Base-by-base conservation (phyloP, 1,140 invertebrate species). In the Orius laevigatus region DNA sequence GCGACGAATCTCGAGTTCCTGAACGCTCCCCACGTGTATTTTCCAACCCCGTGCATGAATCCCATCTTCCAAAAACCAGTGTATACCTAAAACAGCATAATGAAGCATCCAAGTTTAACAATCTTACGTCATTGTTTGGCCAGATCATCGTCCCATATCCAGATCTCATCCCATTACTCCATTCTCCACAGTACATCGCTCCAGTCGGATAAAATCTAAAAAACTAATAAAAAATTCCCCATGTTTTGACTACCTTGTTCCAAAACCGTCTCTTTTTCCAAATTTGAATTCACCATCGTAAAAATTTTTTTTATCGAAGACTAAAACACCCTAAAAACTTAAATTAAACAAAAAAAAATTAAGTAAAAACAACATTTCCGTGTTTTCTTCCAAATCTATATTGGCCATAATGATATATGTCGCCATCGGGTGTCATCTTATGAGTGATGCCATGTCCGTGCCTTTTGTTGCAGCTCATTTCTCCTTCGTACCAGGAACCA, bases 91-190 rank as follows among this genome's bases (percentile, higher is more conserved):
- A 63, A 48, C 67, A 60, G 39, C 73, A 58, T 36, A 60, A 49
- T 14, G n/a, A n/a, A n/a, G n/a, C n/a, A n/a, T n/a, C n/a, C n/a
- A n/a, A n/a, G n/a, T n/a, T n/a, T n/a, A n/a, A 43, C 31, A 11
- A 51, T 60, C 63, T 63, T 60, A 72, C 70, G 58, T 73, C 70
- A 48, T 66, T 63, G 56, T 72, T 72, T 32, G 62, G 58, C 66
- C 67, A 71, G 50, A 69, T 62, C 69, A 74, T 71, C 11, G 66
- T 63, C 49, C 73, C 73, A 53, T 64, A 58, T 11, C 73, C 72
- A 52, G 71, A 57, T 49, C 63, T 62, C 33, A 60, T 58, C 40
- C 69, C 66, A 20, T 62, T 52, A 4, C 62, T 55, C 71, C 72
- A 75, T 10, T 65, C 54, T 15, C 73, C 73, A 54, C 65, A 58